phyloP scores from a whole-genome alignment of 2,888 invertebrate species.

The Clitarchus hookeri region DNA sequence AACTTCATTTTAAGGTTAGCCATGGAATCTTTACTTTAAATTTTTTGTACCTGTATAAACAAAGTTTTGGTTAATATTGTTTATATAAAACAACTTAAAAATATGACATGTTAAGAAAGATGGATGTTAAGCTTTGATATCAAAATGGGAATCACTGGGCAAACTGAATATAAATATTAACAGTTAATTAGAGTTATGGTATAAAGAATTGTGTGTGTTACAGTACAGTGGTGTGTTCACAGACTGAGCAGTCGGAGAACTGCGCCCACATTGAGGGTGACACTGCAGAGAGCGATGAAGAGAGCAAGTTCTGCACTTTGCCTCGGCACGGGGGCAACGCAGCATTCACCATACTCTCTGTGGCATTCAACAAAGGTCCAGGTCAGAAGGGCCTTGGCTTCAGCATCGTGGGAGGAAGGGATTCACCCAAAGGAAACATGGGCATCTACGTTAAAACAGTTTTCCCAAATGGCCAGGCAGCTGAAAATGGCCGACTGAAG shows the following conservation, averaged over 20 bases:
- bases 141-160: too few species aligned
- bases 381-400: conserved; percentile 86
- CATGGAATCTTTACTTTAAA: too few species aligned
- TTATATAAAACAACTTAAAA: too few species aligned
- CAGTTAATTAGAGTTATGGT: too few species aligned
- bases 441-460: conserved; percentile 89
- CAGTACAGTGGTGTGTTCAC: not conserved
- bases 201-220: not conserved
- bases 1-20: too few species aligned
- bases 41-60: too few species aligned
- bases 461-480: conserved; percentile 83
- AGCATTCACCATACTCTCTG: conserved; percentile 60
- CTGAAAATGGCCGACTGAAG: conserved; percentile 75
- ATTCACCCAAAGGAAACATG: conserved; percentile 83
- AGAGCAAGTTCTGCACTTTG: conserved; percentile 62
- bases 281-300: conserved; percentile 57
- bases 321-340: conserved; percentile 59
- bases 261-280: conserved; percentile 32
- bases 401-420: conserved; percentile 86
- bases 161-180: too few species aligned
- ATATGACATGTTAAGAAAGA: too few species aligned
- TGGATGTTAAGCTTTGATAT: too few species aligned
- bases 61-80: too few species aligned
- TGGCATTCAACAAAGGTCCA: conserved; percentile 76
- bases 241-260: conserved; percentile 18